Percentiles rank a stretch among this genome's conserved stretches.
Conservation (phyloP, 2,888 invertebrate species). For the Scrobipalpa atriplicella region DNA sequence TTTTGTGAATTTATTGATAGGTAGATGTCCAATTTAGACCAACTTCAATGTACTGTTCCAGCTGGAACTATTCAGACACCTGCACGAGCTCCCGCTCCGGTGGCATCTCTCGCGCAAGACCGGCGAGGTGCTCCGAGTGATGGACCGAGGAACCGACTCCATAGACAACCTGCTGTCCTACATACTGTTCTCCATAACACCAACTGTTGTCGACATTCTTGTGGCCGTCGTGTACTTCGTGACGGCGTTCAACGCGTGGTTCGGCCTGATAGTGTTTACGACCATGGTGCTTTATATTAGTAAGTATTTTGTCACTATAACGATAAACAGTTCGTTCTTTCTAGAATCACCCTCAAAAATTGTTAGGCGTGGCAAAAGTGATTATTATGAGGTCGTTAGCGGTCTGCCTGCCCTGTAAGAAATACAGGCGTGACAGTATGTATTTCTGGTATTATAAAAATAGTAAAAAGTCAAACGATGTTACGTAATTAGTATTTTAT, state of each 20-base stretch:
- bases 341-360: too few species aligned
- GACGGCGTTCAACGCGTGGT: conserved; percentile 94
- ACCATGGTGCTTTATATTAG: conserved; percentile 97
- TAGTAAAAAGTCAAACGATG: too few species aligned
- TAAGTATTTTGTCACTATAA: too few species aligned
- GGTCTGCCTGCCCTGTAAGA: background rate
- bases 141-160: conserved; percentile 98
- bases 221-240: conserved; percentile 96
- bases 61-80: conserved; percentile 92
- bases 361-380: too few species aligned
- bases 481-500: background rate
- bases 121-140: conserved; percentile 97
- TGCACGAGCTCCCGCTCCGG: conserved; percentile 94
- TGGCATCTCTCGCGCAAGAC: conserved; percentile 98
- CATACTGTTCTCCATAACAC: conserved; percentile 95
- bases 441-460: too few species aligned
- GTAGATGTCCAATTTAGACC: too few species aligned
- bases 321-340: too few species aligned
- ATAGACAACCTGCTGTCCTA: conserved; percentile 97
- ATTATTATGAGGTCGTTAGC: too few species aligned
- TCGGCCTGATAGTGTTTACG: conserved; percentile 96
- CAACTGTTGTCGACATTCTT: conserved; percentile 95
- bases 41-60: conserved; percentile 55
- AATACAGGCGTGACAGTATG: too few species aligned
- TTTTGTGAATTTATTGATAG: too few species aligned